These are phyloP conservation scores for Leucophenga varia DNA, from an alignment of 1,140 invertebrate species.

Conservation along the genomic window DNA sequence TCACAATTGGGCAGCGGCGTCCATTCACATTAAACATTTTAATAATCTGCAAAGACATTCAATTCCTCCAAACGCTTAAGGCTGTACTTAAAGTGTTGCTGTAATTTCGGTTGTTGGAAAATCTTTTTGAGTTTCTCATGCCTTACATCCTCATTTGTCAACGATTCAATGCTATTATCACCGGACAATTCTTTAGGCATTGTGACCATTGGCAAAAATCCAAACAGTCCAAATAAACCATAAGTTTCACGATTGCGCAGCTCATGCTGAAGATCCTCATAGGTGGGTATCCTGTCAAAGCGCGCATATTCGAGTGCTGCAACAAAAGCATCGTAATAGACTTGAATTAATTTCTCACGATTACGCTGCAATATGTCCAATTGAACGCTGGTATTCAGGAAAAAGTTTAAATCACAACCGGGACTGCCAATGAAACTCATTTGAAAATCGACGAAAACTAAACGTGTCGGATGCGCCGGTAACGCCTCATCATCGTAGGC, in stretches of 20 bases:
- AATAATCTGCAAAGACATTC: constrained; percentile 43
- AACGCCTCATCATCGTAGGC: constrained; percentile 57
- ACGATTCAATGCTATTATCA: constrained; percentile 40
- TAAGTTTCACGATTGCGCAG: constrained; percentile 47
- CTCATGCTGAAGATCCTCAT: constrained; percentile 43
- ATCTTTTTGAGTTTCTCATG: constrained; percentile 31
- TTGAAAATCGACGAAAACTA: constrained; percentile 60
- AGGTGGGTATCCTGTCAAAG: constrained; percentile 55
- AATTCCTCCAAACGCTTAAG: constrained; percentile 34
- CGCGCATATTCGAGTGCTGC: constrained; percentile 49
- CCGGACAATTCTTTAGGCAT: constrained; percentile 36
- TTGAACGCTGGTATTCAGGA: constrained; percentile 43
- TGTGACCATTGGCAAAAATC: constrained; percentile 40
- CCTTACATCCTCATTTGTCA: constrained; percentile 32
- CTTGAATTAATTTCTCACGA: constrained; percentile 47
- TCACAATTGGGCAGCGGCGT: no score
- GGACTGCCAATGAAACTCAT: constrained; percentile 46
- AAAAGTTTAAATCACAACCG: constrained; percentile 47
- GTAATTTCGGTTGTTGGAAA: constrained; percentile 30
- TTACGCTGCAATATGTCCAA: constrained; percentile 37
- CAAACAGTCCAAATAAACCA: constrained; percentile 39
- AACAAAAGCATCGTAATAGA: constrained; percentile 41
- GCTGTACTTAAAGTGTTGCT: constrained; percentile 33
- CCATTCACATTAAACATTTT: no score
- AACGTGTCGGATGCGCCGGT: constrained; percentile 55